Base-by-base conservation (phyloP, 2,113 vertebrate species). In the Dasyornis broadbenti region DNA sequence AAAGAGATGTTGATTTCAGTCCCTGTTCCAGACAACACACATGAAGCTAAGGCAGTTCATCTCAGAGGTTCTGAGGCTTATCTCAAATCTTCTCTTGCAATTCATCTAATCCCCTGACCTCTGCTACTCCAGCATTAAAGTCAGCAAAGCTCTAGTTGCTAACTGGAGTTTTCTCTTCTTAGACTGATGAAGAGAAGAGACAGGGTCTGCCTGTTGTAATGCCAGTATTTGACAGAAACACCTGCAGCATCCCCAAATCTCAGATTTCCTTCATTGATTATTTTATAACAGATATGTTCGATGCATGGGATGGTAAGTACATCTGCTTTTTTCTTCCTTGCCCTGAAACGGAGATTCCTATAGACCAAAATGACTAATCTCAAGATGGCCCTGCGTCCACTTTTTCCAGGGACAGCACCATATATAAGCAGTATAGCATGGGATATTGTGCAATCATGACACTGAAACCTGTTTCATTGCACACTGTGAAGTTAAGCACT, bases 221-320 rank as follows among this genome's bases (percentile, higher is more conserved):
- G 99, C 99, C 99, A 6, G 99, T 99, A 95, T 99, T 99, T 69
- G 99, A 99, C 86, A 98, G 99, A 93, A 99, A 99, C 89, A 99
- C 98, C 94, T 99, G 99, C 95, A 99, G 99, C 94, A 98, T 99
- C 66, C 99, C 99, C 89, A 99, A 99, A 97, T 99, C 99, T 91
- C 99, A 99, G 92, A 99, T 99, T 94, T 99, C 99, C 96, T 99
- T 99, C 96, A 99, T 99, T 44, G 99, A 99, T 97, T 99, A 99
- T 97, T 99, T 99, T 97, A 99, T 99, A 98, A 99, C 98, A 21
- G 99, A 99, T 89, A 99, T 99, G 99, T 99, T 99, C 22, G 98
- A 99, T 49, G 99, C 99, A 1, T 99, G 99, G 99, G 99, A 99
- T 88, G 99, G 99, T 99, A 98, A 98, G 98, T 96, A 21, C 13